Base-by-base conservation (phyloP, 2,113 vertebrate species). In the Piliocolobus tephrosceles region DNA sequence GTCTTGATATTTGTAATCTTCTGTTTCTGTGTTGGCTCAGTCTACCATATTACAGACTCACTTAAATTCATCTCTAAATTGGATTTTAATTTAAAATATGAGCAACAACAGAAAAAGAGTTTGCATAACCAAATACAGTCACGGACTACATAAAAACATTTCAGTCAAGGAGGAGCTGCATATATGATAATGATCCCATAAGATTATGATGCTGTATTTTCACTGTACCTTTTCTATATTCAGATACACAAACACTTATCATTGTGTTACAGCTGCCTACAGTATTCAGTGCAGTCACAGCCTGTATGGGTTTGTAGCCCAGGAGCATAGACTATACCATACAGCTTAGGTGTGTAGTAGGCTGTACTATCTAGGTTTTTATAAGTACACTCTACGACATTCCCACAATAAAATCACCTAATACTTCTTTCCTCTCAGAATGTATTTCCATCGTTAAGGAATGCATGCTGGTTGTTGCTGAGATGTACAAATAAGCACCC, bases 51-150 rank as follows among this genome's bases (percentile, higher is more conserved):
- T 92, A 96, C 20, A 70, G 90, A 93, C 79, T 89, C 86, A 87
- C 78, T 86, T 90, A 92, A 96, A 96, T 94, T 86, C 92, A 61
- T 88, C 64, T 90, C 40, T 50, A 88, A 97, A 88, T 90, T 93
- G n/a, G 30, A 90, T 94, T 96, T 97, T 96, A 97, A 96, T 90
- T 90, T 94, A 70, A 93, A 93, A 91, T 87, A 66, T 35, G 52
- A 84, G 50, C 45, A 96, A 91, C 20, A 90, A 87, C 57, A 91
- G 86, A 94, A 95, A 93, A 79, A 95, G 14, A 94, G 70, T 83
- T 57, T 91, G 17, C 68, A 78, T 91, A 93, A 84, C 14, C 90
- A 96, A 97, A 96, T 30, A 75, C 38, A 75, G 23, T 75, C 6
- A 25, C 8, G 22, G 38, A 38, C 23, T 40, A 43, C 22, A 14